Evolutionary conservation across 2,113 vertebrate species (phyloP), one percentile per base, ranked within the genome.

Genomic region (Grantiella picta): DNA sequence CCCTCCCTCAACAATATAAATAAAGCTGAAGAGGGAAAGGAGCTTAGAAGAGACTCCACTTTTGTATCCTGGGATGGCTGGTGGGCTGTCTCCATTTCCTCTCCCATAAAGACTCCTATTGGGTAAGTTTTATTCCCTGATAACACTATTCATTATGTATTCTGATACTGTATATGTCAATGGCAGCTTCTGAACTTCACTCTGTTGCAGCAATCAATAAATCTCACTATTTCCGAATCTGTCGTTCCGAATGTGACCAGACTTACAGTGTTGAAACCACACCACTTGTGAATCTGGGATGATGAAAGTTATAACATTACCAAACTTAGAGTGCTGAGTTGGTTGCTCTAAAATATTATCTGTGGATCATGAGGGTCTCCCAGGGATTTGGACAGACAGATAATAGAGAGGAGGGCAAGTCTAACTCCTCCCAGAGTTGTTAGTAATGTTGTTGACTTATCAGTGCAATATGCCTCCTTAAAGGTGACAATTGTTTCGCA

Each of bases 361-460:
- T 56, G 47, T 61, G 54, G 54, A 47, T 36, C 6, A 3, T 77
- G 79, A 83, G 31, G 17, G 7, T 33, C 10, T 36, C 56, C 40
- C 56, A 56, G 31, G 31, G 47, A 42, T 42, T 77, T 61, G 56
- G 29, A 49, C 40, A 60, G n/a, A 40, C 8, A 53, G 45, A 21
- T n/a, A 75, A 40, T 0, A 10, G 16, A 77, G 29, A 49, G 25
- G 40, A 49, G 10, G 18, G 47, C 25, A 54, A 54, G 28, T 47
- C n/a, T 31, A 53, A 18, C 17, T 60, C n/a, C 8, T 22, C 54
- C 53, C 40, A 54, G 42, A 68, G 29, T 13, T 2, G 2, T 47
- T 47, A 28, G 11, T 3, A 66, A 54, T 0, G 0, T 15, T 40
- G 11, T 14, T 16, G 35, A 56, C 28, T 54, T 52, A 45, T 9